Evolutionary conservation across 2,888 invertebrate genomes (phyloP).

Genomic region (Ichneumoninae sp.): DNA sequence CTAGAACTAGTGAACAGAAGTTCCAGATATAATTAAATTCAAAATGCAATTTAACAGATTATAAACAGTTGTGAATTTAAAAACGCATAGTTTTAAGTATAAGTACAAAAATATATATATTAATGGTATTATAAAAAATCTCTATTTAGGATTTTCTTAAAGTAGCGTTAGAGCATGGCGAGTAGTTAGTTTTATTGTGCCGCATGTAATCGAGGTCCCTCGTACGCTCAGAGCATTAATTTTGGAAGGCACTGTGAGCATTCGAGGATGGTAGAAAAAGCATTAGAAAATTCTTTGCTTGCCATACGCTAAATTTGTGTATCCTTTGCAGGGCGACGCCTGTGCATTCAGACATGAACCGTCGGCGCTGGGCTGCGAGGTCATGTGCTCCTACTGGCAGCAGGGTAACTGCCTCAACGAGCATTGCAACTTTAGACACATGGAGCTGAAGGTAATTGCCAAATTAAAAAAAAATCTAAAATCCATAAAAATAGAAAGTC

Average conservation of each 20-base stretch:
- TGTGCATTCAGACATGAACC: slow-evolving; percentile 95
- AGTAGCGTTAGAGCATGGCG: neutral
- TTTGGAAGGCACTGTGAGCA: slow-evolving; percentile 45
- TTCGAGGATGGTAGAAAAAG: neutral
- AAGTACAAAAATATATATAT: too few species aligned
- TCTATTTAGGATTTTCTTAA: neutral
- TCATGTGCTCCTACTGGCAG: slow-evolving; percentile 92
- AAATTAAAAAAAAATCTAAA: neutral
- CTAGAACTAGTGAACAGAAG: too few species aligned
- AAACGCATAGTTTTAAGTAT: too few species aligned
- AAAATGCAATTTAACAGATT: too few species aligned
- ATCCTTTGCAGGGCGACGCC: slow-evolving; percentile 88
- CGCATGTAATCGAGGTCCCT: neutral
- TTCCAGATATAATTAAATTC: too few species aligned
- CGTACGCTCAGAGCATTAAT: slow-evolving; percentile 50
- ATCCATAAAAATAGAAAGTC: neutral
- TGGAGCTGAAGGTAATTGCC: slow-evolving; percentile 90
- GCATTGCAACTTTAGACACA: slow-evolving; percentile 93
- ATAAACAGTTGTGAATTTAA: too few species aligned
- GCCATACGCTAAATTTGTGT: neutral
- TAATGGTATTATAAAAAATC: too few species aligned
- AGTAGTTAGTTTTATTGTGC: neutral
- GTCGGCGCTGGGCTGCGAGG: slow-evolving; percentile 92
- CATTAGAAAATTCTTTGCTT: neutral
- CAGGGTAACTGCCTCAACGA: slow-evolving; percentile 92